Conservation (phyloP, 2,113 vertebrate genomes). For the Otolemur garnettii region DNA sequence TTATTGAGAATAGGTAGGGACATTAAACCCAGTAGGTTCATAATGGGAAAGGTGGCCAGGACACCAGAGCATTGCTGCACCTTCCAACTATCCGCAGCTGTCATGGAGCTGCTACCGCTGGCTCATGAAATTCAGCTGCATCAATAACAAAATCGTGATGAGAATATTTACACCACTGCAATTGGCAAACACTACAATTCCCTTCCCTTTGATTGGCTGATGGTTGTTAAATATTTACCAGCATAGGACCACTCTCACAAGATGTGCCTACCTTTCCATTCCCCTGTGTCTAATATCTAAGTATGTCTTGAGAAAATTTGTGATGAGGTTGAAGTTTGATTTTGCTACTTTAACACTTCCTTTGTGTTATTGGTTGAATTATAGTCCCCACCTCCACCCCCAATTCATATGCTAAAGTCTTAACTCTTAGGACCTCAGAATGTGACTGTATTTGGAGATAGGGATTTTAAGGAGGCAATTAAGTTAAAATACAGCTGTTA, state of each 20-base stretch:
- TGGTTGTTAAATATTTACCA: background rate
- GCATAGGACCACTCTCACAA: background rate
- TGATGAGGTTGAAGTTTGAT: background rate
- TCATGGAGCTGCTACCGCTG: background rate
- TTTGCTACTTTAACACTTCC: background rate
- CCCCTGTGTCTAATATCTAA: background rate
- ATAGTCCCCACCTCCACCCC: background rate
- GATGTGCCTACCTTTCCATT: background rate
- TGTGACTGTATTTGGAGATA: background rate
- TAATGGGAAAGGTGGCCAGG: background rate
- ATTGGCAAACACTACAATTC: background rate
- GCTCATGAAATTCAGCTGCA: accelerated
- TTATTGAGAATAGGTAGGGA: background rate
- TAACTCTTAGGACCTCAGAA: background rate
- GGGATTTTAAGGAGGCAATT: background rate
- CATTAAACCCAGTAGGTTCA: background rate
- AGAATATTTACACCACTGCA: background rate
- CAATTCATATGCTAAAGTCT: background rate
- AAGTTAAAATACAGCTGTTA: background rate
- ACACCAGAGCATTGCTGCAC: accelerated
- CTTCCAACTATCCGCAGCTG: background rate
- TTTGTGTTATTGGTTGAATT: background rate
- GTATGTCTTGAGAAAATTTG: background rate
- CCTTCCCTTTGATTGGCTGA: background rate
- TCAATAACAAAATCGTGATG: background rate